Percentiles rank a stretch among this genome's conserved stretches.
Conservation (phyloP, 2,888 invertebrate genomes). For the Busseola fusca region DNA sequence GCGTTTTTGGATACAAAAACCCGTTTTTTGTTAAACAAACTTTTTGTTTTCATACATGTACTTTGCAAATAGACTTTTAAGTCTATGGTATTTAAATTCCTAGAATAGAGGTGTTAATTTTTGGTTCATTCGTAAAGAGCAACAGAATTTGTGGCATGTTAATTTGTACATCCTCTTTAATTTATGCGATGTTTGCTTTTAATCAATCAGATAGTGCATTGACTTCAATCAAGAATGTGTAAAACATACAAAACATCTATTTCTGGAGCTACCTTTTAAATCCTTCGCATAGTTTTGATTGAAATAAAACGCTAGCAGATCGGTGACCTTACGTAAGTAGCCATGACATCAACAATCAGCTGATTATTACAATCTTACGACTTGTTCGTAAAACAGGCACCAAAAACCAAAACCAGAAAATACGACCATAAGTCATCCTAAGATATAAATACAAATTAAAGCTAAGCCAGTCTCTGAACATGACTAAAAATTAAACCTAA, state of each 20-base stretch:
- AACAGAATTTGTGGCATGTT: slow-evolving; percentile 29
- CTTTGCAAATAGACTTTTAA: slow-evolving; percentile 44
- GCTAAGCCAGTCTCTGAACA: slow-evolving; percentile 36
- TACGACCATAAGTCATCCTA: slow-evolving; percentile 20
- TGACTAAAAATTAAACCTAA: slow-evolving; percentile 52
- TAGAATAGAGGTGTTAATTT: slow-evolving; percentile 45
- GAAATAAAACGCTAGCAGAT: slow-evolving; percentile 16
- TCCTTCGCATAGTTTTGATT: slow-evolving; percentile 9
- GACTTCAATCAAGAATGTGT: slow-evolving; percentile 19
- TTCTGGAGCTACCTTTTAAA: not conserved
- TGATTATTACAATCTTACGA: slow-evolving; percentile 29
- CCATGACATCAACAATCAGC: slow-evolving; percentile 40
- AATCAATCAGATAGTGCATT: slow-evolving; percentile 20
- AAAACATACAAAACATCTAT: slow-evolving; percentile 12
- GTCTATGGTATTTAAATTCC: slow-evolving; percentile 37
- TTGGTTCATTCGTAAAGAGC: slow-evolving; percentile 34
- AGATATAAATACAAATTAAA: slow-evolving; percentile 41
- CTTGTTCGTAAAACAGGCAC: slow-evolving; percentile 11
- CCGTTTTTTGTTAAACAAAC: slow-evolving; percentile 36
- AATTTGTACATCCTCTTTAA: slow-evolving; percentile 41
- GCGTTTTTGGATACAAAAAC: slow-evolving; percentile 31
- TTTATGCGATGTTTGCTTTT: slow-evolving; percentile 39
- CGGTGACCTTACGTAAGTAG: slow-evolving; percentile 8
- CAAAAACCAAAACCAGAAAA: slow-evolving; percentile 29
- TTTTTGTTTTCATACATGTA: slow-evolving; percentile 35